phyloP scores from a whole-genome alignment of 1,140 invertebrate species.

The Yoshiicerus persimilis region DNA sequence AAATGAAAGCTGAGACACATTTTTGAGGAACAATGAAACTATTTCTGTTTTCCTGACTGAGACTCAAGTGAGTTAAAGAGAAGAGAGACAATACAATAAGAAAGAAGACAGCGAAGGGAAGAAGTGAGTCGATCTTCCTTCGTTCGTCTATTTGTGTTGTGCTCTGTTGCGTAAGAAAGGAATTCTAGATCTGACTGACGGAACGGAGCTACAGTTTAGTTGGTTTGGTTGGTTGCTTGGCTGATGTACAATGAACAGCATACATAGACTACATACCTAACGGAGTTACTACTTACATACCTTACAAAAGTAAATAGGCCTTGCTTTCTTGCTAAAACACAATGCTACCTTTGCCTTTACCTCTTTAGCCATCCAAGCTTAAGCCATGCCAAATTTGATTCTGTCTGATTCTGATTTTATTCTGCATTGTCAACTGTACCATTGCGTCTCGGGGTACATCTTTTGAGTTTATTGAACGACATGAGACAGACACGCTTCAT shows the following conservation, averaged over 20 bases:
- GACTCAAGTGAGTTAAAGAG: background rate
- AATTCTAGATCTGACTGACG: background rate
- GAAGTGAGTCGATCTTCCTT: background rate
- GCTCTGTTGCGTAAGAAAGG: constrained; percentile 15
- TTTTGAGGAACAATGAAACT: constrained; percentile 24
- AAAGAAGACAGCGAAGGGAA: background rate
- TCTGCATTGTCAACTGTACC: background rate
- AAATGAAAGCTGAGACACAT: background rate
- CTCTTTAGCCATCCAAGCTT: background rate
- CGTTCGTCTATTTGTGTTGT: constrained; percentile 9
- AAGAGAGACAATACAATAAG: background rate
- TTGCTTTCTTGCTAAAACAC: background rate
- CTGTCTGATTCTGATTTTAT: background rate
- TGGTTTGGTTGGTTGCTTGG: background rate
- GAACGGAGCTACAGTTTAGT: background rate
- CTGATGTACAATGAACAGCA: background rate
- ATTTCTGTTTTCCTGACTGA: background rate
- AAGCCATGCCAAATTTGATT: background rate
- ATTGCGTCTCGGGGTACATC: background rate
- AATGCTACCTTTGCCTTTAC: background rate
- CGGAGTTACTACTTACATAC: background rate
- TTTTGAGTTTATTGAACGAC: constrained; percentile 7
- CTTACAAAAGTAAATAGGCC: background rate
- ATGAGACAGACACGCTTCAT: background rate
- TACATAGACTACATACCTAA: background rate